These are phyloP conservation scores for Dendrocincla fuliginosa DNA, from an alignment of 2,797 vertebrate species.

Conservation along the genomic window DNA sequence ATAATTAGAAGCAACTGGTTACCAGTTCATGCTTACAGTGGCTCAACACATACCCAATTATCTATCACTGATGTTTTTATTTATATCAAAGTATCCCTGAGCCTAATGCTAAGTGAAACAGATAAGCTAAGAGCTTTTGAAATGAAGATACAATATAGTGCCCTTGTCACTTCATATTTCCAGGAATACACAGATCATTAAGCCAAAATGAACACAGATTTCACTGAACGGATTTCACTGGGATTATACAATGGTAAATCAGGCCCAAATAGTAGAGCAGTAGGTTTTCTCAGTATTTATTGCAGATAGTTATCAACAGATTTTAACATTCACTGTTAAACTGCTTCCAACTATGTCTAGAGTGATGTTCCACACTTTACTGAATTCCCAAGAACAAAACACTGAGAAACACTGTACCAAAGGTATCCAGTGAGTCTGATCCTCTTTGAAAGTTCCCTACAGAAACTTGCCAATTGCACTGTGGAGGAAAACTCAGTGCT, in stretches of 20 bases:
- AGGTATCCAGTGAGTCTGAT: background rate
- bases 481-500: background rate
- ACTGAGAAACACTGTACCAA: background rate
- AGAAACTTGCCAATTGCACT: background rate
- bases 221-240: background rate
- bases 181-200: background rate
- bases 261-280: background rate
- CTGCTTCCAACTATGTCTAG: background rate
- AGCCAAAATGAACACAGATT: background rate
- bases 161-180: background rate
- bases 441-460: background rate
- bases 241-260: background rate
- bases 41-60: background rate
- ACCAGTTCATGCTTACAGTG: background rate
- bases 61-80: background rate
- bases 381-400: background rate
- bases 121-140: background rate
- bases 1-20: background rate
- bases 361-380: background rate
- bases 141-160: background rate
- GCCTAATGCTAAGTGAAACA: background rate
- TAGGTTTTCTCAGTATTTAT: background rate
- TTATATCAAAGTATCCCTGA: background rate
- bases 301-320: background rate
- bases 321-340: background rate